These are phyloP conservation scores for Podarcis raffonei DNA, from an alignment of 2,113 vertebrate genomes.

Conservation along the genomic window DNA sequence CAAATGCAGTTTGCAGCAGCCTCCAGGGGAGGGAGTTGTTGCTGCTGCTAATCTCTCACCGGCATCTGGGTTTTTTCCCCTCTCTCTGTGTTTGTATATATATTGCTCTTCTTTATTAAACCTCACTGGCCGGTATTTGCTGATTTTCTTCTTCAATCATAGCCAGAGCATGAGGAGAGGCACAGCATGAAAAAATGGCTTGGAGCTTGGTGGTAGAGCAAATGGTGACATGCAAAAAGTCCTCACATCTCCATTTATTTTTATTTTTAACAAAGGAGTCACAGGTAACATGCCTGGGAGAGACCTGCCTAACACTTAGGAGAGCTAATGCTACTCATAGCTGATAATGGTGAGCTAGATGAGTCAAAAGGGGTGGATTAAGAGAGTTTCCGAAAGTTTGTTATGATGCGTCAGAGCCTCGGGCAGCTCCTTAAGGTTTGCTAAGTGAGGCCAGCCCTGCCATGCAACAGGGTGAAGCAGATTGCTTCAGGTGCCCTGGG, in stretches of 20 bases:
- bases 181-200: neutral
- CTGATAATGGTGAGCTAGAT: neutral
- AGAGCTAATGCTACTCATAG: neutral
- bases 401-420: neutral
- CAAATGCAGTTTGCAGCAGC: conserved; percentile 53
- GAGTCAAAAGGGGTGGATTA: too few species aligned
- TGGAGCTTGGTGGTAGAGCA: neutral
- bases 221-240: neutral
- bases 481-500: neutral
- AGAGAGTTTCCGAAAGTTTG: neutral
- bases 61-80: neutral
- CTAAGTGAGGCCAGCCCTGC: neutral
- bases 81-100: neutral
- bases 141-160: fast-evolving
- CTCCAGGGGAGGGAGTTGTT: conserved; percentile 69
- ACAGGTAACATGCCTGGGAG: too few species aligned
- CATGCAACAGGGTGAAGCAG: neutral
- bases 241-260: neutral
- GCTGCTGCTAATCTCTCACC: conserved; percentile 44
- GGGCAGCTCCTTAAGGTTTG: too few species aligned
- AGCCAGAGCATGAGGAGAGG: neutral
- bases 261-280: neutral
- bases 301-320: neutral
- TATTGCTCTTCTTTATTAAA: neutral
- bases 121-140: too few species aligned